Base-by-base conservation (phyloP, 2,888 invertebrate genomes). In the Drosophila greeni region DNA sequence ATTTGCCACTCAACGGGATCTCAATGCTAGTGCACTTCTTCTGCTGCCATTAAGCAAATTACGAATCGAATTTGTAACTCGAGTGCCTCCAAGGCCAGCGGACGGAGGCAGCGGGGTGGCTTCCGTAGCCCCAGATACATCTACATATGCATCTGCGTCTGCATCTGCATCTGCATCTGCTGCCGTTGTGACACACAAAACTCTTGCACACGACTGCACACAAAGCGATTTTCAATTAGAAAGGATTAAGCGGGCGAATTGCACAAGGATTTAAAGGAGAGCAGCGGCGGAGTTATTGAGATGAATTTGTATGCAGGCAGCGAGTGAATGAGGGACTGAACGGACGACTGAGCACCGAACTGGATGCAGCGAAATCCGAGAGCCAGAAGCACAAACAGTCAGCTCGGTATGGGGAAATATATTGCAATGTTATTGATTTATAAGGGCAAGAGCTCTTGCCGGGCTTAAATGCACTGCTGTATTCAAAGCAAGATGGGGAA, bases 211-310 rank as follows among this genome's bases (percentile, higher is more conserved):
- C 76, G 78, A 77, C 47, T 54, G 39, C 48, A 47, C 34, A 72
- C 76, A 81, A 77, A 70, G 75, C 81, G 73, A 75, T 78, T 84
- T 81, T 81, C 85, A 81, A 81, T 81, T 81, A 81, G 78, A 83
- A 77, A 69, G 81, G 85, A 81, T 81, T 84, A 84, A 77, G 77
- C 73, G 62, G 69, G 59, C 72, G 71, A 84, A 75, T 76, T 75
- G 80, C 70, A 72, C 71, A 75, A 80, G 83, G 81, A 81, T 71
- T 81, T 84, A 81, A 84, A 81, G 72, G 72, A 68, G 72, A 54
- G 54, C 56, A 49, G 66, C 53, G 54, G 73, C 57, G 56, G 73
- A 84, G 81, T 80, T 80, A 82, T 76, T 76, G 77, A 80, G 80
- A 82, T 82, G 82, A 84, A 79, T 84, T 76, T 79, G 74, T 64